Evolutionary conservation across 2,888 invertebrate genomes (phyloP).

Genomic region (Erebia ligea): DNA sequence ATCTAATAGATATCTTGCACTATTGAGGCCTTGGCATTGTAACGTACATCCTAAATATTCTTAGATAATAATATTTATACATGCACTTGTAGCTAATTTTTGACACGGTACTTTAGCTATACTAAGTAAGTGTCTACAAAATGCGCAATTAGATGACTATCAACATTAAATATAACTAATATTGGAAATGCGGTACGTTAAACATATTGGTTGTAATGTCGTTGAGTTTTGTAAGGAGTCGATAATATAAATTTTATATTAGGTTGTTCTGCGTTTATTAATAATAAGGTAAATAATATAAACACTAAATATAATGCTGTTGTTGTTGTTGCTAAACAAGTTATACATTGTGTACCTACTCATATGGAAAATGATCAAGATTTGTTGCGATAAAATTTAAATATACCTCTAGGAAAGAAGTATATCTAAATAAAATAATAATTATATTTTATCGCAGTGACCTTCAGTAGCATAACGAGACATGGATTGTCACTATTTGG

Average conservation of each 20-base stretch:
- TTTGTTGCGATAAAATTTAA: constrained; percentile 51
- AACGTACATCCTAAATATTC: constrained; percentile 49
- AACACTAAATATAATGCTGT: constrained; percentile 78
- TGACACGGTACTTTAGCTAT: constrained; percentile 62
- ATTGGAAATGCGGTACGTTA: constrained; percentile 37
- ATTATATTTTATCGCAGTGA: constrained; percentile 53
- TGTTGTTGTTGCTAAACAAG: constrained; percentile 82
- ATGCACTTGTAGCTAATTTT: constrained; percentile 57
- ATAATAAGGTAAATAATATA: constrained; percentile 60
- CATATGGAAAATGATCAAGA: constrained; percentile 51
- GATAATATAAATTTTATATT: constrained; percentile 47
- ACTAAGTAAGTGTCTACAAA: constrained; percentile 59
- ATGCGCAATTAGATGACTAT: constrained; percentile 53
- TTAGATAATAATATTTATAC: constrained; percentile 46
- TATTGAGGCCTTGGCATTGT: constrained; percentile 39
- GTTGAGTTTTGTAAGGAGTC: constrained; percentile 46
- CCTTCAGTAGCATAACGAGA: constrained; percentile 54
- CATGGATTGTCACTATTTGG: constrained; percentile 58
- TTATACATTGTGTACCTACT: constrained; percentile 73
- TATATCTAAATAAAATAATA: background rate
- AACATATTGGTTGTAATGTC: constrained; percentile 39
- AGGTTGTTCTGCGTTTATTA: constrained; percentile 61
- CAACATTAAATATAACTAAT: constrained; percentile 22
- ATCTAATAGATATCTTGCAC: constrained; percentile 16
- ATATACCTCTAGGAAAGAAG: background rate